A percentile compares a stretch with the other conserved stretches of the same genome.
These are phyloP conservation scores for Calosoma granatense DNA, from an alignment of 1,140 invertebrate genomes.

Conservation along the genomic window DNA sequence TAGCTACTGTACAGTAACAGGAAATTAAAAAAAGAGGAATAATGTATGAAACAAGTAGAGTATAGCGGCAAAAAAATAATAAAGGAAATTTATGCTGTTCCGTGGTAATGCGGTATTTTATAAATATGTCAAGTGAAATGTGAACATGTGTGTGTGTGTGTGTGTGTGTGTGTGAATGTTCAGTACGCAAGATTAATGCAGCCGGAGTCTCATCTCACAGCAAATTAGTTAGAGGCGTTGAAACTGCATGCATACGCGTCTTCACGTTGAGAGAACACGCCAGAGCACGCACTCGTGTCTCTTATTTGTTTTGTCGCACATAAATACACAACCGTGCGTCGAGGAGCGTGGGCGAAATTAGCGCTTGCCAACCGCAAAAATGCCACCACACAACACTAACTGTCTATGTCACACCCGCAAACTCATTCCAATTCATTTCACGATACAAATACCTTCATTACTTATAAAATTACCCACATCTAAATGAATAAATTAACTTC, in stretches of 20 bases:
- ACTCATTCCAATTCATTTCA: no score
- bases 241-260: not conserved
- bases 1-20: no score
- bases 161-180: not conserved
- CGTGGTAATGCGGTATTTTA: not conserved
- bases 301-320: not conserved
- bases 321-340: not conserved
- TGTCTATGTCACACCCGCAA: no score
- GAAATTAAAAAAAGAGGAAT: no score
- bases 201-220: not conserved
- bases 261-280: not conserved
- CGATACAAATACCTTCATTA: no score
- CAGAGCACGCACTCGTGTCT: not conserved
- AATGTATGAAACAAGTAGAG: no score
- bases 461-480: no score
- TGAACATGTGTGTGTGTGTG: not conserved
- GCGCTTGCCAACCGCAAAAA: not conserved
- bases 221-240: not conserved
- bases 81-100: not conserved
- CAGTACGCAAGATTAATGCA: no score
- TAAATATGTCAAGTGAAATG: not conserved
- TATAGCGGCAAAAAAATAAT: no score
- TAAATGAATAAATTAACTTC: no score
- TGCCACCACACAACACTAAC: no score
- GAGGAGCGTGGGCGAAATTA: not conserved